Conservation (phyloP, 2,797 vertebrate species). For the Enteromius viviparus region DNA sequence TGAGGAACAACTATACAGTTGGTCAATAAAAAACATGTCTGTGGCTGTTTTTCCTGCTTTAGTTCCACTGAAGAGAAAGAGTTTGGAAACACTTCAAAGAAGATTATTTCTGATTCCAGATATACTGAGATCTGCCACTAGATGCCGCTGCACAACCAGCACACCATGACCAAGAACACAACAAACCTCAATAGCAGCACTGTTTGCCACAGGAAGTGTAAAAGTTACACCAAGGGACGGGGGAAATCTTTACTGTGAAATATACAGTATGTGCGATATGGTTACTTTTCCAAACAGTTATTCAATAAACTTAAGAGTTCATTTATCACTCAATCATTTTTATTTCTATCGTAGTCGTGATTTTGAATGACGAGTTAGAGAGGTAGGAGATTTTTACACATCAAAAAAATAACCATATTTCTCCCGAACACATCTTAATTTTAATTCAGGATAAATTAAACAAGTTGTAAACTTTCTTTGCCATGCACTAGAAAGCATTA, state of each 20-base stretch:
- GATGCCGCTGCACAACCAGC: conserved; percentile 2
- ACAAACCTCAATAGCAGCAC: neutral
- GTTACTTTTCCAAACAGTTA: neutral
- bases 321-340: neutral
- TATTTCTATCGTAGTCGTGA: neutral
- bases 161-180: neutral
- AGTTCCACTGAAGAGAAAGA: neutral
- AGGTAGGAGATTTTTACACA: neutral
- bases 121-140: conserved; percentile 6
- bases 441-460: neutral
- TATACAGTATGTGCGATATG: neutral
- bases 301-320: neutral
- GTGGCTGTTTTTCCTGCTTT: conserved; percentile 8
- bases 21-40: neutral
- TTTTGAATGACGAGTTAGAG: neutral
- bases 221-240: neutral
- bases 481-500: neutral
- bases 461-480: neutral
- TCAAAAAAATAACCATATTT: neutral
- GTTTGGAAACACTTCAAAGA: neutral
- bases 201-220: neutral
- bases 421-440: neutral
- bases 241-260: neutral
- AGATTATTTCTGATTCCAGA: neutral
- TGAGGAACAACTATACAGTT: neutral